Percentiles rank a stretch among this genome's conserved stretches.
These are phyloP conservation scores for Lophura nycthemera DNA, from an alignment of 2,113 vertebrate genomes.

Conservation along the genomic window DNA sequence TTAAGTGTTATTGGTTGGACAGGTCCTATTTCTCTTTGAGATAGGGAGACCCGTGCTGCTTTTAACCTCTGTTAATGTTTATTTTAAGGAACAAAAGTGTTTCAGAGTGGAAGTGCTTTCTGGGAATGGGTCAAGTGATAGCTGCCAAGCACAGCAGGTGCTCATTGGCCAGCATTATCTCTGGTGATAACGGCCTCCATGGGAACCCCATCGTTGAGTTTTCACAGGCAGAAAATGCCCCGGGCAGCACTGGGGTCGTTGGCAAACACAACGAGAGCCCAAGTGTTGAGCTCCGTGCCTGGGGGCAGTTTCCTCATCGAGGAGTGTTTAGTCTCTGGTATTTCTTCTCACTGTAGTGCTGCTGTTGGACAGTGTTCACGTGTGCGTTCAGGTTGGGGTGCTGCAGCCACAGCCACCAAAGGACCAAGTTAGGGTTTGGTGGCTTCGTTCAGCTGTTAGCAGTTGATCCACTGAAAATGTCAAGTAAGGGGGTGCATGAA, in stretches of 20 bases:
- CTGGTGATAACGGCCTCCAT: constrained; percentile 60
- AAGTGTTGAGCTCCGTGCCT: not conserved
- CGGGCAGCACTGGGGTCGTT: not conserved
- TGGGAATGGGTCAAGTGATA: constrained; percentile 55
- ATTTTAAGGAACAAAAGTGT: constrained; percentile 70
- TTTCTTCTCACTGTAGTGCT: not conserved
- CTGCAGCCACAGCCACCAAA: not conserved
- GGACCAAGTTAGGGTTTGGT: not conserved
- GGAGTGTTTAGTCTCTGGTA: accelerated
- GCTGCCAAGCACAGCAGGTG: constrained; percentile 37
- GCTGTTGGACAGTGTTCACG: not conserved
- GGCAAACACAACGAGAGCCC: not conserved
- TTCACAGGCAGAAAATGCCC: constrained; percentile 50
- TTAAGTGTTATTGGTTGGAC: not conserved
- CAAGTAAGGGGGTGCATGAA: not conserved
- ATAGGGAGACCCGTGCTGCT: not conserved
- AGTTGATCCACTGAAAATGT: not conserved
- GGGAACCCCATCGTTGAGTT: constrained; percentile 14
- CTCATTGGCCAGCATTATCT: constrained; percentile 65
- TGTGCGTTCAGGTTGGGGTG: not conserved
- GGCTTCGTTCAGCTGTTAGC: not conserved
- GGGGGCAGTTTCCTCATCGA: not conserved
- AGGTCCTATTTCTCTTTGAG: not conserved
- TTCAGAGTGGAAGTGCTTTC: constrained; percentile 59
- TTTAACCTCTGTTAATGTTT: constrained; percentile 67